Evolutionary conservation across 2,797 vertebrate species (phyloP), one percentile per base, ranked within the genome.

Genomic region (Mionectes olivaceus): DNA sequence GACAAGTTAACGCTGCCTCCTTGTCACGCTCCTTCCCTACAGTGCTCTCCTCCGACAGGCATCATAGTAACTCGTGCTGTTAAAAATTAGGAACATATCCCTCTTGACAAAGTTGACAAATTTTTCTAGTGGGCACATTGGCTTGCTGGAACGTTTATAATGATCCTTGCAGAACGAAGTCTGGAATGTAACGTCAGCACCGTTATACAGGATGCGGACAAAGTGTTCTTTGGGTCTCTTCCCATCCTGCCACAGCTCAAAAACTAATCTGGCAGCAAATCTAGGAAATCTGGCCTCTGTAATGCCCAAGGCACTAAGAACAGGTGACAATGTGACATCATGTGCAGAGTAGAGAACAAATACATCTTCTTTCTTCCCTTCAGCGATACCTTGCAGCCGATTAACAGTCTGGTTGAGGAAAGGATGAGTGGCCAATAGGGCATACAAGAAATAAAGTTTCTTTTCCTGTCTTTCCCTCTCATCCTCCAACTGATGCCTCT

Each of bases 161-260:
- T 98, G 97, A 64, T 98, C 95, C 80, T 96, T 98, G 94, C 99
- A 99, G 97, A 99, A 99, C 0, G 98, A 95, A 21, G 99, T 99
- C 92, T 99, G 98, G 97, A 98, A 99, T 10, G 99, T 99, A 97
- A 99, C 98, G n/a, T 99, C 99, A 32, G 98, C 98, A 2, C 99
- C 99, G 1, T 99, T 99, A 94, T 99, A 99, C 35, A 99, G 98
- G 81, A 99, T 97, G 63, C 99, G 98, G 77, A 99, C 91, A 30
- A 98, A 99, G 76, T 98, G 97, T 41, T 98, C 98, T 19, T 97
- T 96, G 21, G 97, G 97, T 73, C 96, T 98, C 81, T 98, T 98
- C 30, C 97, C 98, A 92, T 99, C 98, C 89, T 98, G 99, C 99
- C 99, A 99, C 80, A 99, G 96, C 97, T 99, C 99, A 75, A 99